Evolutionary conservation across 2,888 invertebrate genomes (phyloP).

Genomic region (Phaonia tiefii): DNA sequence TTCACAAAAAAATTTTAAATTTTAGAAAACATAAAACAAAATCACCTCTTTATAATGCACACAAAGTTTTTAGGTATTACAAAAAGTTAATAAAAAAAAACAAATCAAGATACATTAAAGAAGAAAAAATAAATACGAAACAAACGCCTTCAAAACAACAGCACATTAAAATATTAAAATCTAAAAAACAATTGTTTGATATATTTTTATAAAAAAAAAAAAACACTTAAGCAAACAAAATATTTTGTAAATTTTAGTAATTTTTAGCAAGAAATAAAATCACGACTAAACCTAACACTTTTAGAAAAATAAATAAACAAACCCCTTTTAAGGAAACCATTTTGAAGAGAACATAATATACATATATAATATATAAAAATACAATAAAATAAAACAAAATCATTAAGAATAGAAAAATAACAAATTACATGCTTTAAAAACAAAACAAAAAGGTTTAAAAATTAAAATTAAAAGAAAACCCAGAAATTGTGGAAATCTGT

Average conservation of each 20-base stretch:
- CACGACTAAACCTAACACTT: conserved; percentile 36
- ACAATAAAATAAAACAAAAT: neutral
- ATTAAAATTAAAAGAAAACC: conserved; percentile 35
- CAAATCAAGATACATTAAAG: conserved; percentile 53
- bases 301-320: conserved; percentile 13
- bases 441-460: neutral
- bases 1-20: conserved; percentile 49
- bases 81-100: conserved; percentile 63
- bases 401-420: conserved; percentile 31
- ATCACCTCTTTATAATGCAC: conserved; percentile 26
- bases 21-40: conserved; percentile 52
- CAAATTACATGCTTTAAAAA: conserved; percentile 29
- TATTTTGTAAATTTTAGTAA: conserved; percentile 63
- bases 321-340: too few species aligned
- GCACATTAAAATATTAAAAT: conserved; percentile 52
- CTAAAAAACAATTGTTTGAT: conserved; percentile 63
- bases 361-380: conserved; percentile 8
- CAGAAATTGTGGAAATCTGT: conserved; percentile 51
- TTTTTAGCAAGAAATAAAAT: conserved; percentile 63
- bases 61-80: conserved; percentile 38
- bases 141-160: conserved; percentile 63
- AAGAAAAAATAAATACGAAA: conserved; percentile 36
- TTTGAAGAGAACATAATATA: conserved; percentile 10
- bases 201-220: conserved; percentile 48
- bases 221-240: conserved; percentile 50